These are phyloP conservation scores for Peromyscus attwateri DNA, from an alignment of 2,797 vertebrate genomes.

Conservation along the genomic window DNA sequence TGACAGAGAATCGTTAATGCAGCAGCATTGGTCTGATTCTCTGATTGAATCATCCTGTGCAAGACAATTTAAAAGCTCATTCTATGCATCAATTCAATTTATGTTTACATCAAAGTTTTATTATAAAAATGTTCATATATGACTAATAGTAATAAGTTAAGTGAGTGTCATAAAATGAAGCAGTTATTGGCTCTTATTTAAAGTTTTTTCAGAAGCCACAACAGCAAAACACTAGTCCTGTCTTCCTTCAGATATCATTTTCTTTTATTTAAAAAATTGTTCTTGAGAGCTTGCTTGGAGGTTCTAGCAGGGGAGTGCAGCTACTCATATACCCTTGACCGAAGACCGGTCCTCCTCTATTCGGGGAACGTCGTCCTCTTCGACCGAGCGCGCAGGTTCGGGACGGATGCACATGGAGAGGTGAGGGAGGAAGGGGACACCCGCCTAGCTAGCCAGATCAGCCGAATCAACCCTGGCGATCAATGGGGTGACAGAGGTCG, in stretches of 20 bases:
- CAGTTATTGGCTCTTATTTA: constrained; percentile 3
- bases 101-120: constrained; percentile 40
- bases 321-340: no score
- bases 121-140: constrained; percentile 34
- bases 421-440: no score
- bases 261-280: not conserved
- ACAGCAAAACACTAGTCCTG: not conserved
- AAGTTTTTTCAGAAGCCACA: not conserved
- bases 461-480: no score
- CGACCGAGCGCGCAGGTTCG: no score
- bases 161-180: constrained; percentile 13
- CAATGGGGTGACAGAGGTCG: no score
- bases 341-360: no score
- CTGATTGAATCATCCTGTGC: not conserved
- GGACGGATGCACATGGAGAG: no score
- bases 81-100: not conserved
- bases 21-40: constrained; percentile 2
- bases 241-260: constrained; percentile 16
- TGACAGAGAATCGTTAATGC: not conserved
- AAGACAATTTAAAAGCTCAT: constrained; percentile 39
- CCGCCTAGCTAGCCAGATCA: no score
- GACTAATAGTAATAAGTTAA: constrained; percentile 31
- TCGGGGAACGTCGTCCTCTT: no score
- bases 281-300: no score
- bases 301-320: no score